Percentiles rank a stretch among this genome's conserved stretches.
phyloP scores from a whole-genome alignment of 2,113 vertebrate genomes.

The Hydropotes inermis region DNA sequence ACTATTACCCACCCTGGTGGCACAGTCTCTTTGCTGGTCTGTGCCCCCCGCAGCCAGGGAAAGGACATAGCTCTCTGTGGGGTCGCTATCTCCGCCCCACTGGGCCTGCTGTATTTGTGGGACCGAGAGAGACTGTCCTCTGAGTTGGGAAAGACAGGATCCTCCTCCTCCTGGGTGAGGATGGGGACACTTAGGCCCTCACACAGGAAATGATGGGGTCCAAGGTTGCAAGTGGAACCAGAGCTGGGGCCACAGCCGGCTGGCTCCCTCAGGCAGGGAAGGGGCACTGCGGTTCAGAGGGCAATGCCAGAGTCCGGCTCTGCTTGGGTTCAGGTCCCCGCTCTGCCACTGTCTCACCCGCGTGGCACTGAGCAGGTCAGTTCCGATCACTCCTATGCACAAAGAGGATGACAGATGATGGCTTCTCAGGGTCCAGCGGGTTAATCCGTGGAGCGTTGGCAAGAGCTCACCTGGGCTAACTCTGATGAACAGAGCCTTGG shows the following conservation, averaged over 20 bases:
- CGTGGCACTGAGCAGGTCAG: background rate
- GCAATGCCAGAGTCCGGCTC: background rate
- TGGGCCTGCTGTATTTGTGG: background rate
- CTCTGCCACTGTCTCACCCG: accelerated
- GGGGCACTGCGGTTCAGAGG: background rate
- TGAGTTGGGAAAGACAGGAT: background rate
- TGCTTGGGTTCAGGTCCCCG: background rate
- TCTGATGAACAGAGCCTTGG: background rate
- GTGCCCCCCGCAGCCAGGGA: background rate
- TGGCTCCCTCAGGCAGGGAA: background rate
- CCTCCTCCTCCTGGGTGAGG: no score
- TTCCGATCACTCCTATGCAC: background rate
- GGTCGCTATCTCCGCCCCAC: background rate
- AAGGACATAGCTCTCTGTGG: background rate
- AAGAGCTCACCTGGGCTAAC: background rate
- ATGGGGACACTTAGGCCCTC: background rate
- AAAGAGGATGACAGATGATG: accelerated
- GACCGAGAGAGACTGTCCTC: background rate
- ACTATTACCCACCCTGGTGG: background rate
- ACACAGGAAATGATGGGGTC: background rate
- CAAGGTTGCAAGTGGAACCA: no score
- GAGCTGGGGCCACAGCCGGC: background rate
- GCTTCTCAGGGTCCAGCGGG: accelerated
- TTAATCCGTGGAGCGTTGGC: background rate
- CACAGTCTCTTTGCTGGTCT: background rate